These are phyloP conservation scores for Nasua narica DNA, from an alignment of 2,797 vertebrate species.

Conservation along the genomic window DNA sequence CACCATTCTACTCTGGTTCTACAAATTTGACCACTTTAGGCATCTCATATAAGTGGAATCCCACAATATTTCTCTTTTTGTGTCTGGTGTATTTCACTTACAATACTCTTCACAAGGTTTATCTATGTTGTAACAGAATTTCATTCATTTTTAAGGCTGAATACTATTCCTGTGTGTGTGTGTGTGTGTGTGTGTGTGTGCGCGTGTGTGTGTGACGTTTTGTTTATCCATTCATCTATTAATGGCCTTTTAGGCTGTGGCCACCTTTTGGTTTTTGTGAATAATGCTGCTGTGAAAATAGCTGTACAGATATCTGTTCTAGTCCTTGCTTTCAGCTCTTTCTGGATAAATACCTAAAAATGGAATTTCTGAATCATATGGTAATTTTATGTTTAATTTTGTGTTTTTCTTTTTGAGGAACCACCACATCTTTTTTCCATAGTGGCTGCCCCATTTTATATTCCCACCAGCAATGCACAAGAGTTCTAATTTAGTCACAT, in stretches of 20 bases:
- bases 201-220: not conserved
- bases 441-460: not conserved
- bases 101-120: not conserved
- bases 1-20: not conserved
- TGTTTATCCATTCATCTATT: not conserved
- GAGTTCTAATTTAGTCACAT: not conserved
- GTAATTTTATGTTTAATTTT: not conserved
- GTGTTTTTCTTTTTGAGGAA: not conserved
- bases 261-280: not conserved
- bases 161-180: not conserved
- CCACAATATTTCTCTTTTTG: not conserved
- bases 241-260: not conserved
- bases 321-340: not conserved
- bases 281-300: not conserved
- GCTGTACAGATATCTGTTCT: not conserved
- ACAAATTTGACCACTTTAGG: not conserved
- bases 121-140: not conserved
- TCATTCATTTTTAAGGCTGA: not conserved
- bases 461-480: not conserved
- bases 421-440: not conserved
- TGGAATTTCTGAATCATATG: not conserved
- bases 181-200: not conserved
- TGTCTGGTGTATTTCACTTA: not conserved
- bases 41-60: not conserved
- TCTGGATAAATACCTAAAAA: not conserved